phyloP scores from a whole-genome alignment of 2,797 vertebrate species.

The Micrastur ruficollis region DNA sequence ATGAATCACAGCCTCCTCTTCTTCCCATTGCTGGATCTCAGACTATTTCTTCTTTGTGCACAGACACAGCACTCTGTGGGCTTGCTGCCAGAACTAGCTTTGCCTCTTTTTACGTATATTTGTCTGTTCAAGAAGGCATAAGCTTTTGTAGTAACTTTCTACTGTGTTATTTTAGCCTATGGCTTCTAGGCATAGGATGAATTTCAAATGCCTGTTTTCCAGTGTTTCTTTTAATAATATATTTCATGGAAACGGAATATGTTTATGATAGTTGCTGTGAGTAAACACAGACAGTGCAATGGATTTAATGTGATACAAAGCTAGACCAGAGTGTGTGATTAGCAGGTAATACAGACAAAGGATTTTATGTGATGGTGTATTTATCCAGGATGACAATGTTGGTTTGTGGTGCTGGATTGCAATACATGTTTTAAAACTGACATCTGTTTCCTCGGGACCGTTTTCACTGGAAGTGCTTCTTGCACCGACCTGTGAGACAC shows the following conservation, averaged over 20 bases:
- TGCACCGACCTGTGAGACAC: neutral
- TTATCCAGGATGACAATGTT: neutral
- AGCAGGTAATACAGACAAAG: neutral
- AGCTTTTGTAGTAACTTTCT: neutral
- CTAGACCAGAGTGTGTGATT: neutral
- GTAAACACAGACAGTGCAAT: neutral
- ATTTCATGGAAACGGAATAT: neutral
- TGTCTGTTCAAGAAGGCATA: neutral
- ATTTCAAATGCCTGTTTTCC: neutral
- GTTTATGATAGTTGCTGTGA: neutral
- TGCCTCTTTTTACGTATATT: neutral
- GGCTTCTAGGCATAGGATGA: neutral
- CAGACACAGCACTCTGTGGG: neutral
- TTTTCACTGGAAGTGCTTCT: neutral
- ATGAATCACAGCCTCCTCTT: neutral
- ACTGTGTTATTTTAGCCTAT: neutral
- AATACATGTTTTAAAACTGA: neutral
- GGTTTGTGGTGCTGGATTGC: neutral
- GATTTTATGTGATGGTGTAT: neutral
- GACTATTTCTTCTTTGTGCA: neutral
- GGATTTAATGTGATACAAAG: neutral
- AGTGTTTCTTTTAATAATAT: neutral
- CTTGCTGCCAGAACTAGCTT: neutral
- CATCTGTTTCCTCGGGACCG: neutral
- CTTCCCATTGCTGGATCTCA: neutral